A percentile compares a stretch with the other conserved stretches of the same genome.
phyloP scores from a whole-genome alignment of 2,113 vertebrate genomes.

The Stegostoma tigrinum region DNA sequence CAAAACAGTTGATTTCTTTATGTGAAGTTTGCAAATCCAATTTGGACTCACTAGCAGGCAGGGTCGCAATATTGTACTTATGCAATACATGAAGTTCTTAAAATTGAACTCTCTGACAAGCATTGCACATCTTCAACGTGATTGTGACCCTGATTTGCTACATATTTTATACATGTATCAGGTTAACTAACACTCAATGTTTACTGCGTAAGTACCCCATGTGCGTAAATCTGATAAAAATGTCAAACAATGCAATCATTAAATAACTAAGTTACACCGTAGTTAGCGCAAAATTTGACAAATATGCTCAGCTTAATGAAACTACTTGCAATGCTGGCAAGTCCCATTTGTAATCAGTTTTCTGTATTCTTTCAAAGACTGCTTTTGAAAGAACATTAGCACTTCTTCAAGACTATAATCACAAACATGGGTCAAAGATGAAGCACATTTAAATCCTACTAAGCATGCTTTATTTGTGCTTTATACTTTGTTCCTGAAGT shows the following conservation, averaged over 20 bases:
- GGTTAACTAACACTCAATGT: background rate
- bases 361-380: too few relatives aligned
- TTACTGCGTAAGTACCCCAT: background rate
- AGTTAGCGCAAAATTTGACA: background rate
- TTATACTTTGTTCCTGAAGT: background rate
- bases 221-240: background rate
- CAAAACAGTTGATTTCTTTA: too few relatives aligned
- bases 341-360: background rate
- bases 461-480: background rate
- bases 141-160: background rate
- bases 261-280: background rate
- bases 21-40: too few relatives aligned
- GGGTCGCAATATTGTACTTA: too few relatives aligned
- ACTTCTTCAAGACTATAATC: background rate
- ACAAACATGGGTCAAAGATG: constrained; percentile 9
- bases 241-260: background rate
- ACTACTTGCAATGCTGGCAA: background rate
- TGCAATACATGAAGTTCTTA: too few relatives aligned
- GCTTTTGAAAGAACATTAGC: background rate
- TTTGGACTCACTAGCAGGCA: too few relatives aligned
- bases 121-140: too few relatives aligned
- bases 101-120: too few relatives aligned
- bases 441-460: background rate
- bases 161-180: background rate
- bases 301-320: background rate